Evolutionary conservation across 23 tunicate genomes (phyloP), one percentile per base, ranked within the genome.

Genomic region (Halocynthia aurantium): DNA sequence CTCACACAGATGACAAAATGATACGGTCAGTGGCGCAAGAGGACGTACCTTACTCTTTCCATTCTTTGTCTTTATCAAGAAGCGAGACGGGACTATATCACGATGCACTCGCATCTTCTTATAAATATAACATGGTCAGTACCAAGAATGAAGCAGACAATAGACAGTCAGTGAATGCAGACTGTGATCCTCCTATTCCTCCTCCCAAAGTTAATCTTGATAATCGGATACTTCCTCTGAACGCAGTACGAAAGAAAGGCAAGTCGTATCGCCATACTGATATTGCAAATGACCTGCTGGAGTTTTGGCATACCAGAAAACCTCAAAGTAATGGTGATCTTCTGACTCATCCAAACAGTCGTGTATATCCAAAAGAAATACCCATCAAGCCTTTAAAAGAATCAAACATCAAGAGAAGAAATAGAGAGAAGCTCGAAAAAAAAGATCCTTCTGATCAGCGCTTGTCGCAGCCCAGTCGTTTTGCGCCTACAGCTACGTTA

Each of bases 41-140:
- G 10, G 78, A 74, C 31, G 18, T 74, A 22, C 55, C 55, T 19
- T 74, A 74, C 64, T 55, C 78, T 12, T 74, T 52, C 31, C 78
- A 74, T 56, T 44, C 5, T 6, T 50, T 44, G 21, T 64, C 78
- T 53, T 10, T 54, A 17, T 18, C 78, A 8, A 74, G 55, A 53
- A 8, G 20, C 5, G 78, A 74, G 51, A 54, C 21, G 55, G 56
- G 60, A 17, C 56, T 74, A 44, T 74, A 74, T 74, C 78, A 74
- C 19, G 62, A 74, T 8, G 78, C 78, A 54, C 56, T 74, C 55
- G 56, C 78, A 31, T 74, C 78, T 55, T 56, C 78, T 56, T 22
- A 54, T 8, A 74, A 74, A 52, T 74, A 74, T 56, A 54, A 19
- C 65, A 74, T 21, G 21, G 21, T 67, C 49, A 67, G 22, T 50